Evolutionary conservation across 2,113 vertebrate genomes (phyloP).

Genomic region (Sarotherodon lohbergeri): DNA sequence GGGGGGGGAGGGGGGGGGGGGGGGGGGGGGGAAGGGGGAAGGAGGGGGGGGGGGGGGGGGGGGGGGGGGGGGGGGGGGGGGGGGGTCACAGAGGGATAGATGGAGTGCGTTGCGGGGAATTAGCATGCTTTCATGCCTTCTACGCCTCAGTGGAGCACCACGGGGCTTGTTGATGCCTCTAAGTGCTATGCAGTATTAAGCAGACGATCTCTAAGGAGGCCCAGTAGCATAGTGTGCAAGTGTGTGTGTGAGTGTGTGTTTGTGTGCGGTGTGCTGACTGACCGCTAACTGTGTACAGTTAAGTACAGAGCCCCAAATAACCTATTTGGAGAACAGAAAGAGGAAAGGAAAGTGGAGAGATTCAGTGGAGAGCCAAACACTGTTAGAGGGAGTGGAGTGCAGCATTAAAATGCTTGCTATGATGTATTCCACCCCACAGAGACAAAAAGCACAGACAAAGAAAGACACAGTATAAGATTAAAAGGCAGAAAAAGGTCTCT

Average conservation of each 20-base stretch:
- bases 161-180: slow-evolving; percentile 55
- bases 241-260: neutral
- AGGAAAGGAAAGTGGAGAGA: neutral
- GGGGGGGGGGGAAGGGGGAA: too few relatives aligned
- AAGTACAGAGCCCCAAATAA: slow-evolving; percentile 42
- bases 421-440: neutral
- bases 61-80: too few relatives aligned
- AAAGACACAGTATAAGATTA: neutral
- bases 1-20: too few relatives aligned
- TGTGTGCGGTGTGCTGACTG: neutral
- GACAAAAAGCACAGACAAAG: neutral
- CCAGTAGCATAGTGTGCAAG: neutral
- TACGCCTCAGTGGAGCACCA: slow-evolving; percentile 48
- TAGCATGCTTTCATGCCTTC: slow-evolving; percentile 59
- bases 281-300: slow-evolving; percentile 44
- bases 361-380: slow-evolving; percentile 1
- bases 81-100: slow-evolving; percentile 41
- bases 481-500: neutral
- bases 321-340: slow-evolving; percentile 13
- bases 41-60: too few relatives aligned
- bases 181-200: slow-evolving; percentile 73
- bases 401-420: slow-evolving; percentile 16
- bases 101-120: slow-evolving; percentile 39
- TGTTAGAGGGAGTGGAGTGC: neutral
- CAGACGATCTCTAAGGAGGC: slow-evolving; percentile 53